phyloP scores from a whole-genome alignment of 2,888 invertebrate genomes.

The Maniola hyperantus region DNA sequence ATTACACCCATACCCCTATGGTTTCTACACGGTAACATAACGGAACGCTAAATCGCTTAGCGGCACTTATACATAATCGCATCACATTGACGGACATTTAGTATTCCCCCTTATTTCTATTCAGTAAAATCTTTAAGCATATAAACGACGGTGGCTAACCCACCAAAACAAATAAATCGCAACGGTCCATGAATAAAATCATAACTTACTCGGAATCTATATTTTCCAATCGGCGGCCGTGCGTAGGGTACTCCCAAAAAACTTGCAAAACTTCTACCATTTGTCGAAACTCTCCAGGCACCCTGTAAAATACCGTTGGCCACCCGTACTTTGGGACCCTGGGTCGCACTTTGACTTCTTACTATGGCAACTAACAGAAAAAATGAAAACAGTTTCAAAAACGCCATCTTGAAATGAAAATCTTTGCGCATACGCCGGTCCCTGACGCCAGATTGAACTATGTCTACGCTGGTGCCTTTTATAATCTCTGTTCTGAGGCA shows the following conservation, averaged over 20 bases:
- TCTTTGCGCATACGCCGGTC: slow-evolving; percentile 49
- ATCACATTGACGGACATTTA: too few relatives aligned
- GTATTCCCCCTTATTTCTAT: too few relatives aligned
- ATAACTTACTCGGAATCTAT: slow-evolving; percentile 80
- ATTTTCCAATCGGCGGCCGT: slow-evolving; percentile 84
- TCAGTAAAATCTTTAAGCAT: too few relatives aligned
- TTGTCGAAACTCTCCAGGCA: slow-evolving; percentile 65
- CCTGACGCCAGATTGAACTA: slow-evolving; percentile 1
- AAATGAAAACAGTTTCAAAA: slow-evolving; percentile 50
- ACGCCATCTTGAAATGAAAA: slow-evolving; percentile 46
- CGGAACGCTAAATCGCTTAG: too few relatives aligned
- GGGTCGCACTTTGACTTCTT: slow-evolving; percentile 48
- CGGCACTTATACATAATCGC: too few relatives aligned
- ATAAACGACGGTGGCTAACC: too few relatives aligned
- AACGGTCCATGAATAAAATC: neutral
- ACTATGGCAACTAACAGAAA: slow-evolving; percentile 45
- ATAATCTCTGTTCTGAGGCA: neutral
- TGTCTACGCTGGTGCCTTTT: neutral
- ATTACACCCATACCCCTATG: neutral
- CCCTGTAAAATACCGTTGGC: slow-evolving; percentile 65
- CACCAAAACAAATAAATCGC: too few relatives aligned
- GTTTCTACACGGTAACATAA: too few relatives aligned
- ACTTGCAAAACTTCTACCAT: slow-evolving; percentile 76
- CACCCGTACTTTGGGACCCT: slow-evolving; percentile 59
- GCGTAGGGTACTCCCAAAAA: slow-evolving; percentile 87